Evolutionary conservation across 2,797 vertebrate genomes (phyloP).

Genomic region (Malacoctenus gilli): DNA sequence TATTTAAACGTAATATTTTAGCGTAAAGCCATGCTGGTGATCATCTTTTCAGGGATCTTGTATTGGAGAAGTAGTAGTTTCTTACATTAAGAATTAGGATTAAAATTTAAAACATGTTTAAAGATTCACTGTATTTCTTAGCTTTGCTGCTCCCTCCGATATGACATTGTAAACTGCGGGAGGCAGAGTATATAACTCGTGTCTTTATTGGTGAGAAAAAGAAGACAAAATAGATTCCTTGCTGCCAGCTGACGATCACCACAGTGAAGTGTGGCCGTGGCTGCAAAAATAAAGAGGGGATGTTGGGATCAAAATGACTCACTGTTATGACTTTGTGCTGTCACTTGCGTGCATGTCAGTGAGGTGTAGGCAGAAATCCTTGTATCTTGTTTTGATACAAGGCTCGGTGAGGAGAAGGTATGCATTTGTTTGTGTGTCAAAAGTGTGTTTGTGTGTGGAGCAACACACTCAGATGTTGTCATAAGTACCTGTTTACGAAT

Average conservation of each 20-base stretch:
- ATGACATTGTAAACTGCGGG: neutral
- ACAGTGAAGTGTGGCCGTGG: constrained; percentile 8
- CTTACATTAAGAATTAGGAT: neutral
- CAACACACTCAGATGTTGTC: constrained; percentile 47
- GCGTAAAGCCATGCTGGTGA: neutral
- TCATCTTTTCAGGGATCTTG: neutral
- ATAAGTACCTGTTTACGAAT: constrained; percentile 69
- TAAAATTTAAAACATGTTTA: neutral
- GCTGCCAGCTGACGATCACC: neutral
- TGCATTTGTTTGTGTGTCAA: constrained; percentile 16
- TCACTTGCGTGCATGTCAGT: constrained; percentile 16
- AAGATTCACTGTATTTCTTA: neutral
- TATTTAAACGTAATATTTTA: constrained; percentile 1
- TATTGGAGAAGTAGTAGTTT: neutral
- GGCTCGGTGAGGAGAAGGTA: constrained; percentile 6
- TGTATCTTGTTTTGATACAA: constrained; percentile 16
- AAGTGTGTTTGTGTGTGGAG: constrained; percentile 20
- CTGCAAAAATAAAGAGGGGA: constrained; percentile 3
- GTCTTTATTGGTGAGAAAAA: constrained; percentile 18
- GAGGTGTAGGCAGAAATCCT: constrained; percentile 18
- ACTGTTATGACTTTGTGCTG: constrained; percentile 15
- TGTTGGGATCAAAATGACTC: neutral
- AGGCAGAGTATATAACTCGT: neutral
- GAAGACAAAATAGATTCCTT: neutral
- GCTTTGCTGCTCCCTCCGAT: constrained; percentile 3